Evolutionary conservation across 2,797 vertebrate species (phyloP).

Genomic region (Clangula hyemalis): DNA sequence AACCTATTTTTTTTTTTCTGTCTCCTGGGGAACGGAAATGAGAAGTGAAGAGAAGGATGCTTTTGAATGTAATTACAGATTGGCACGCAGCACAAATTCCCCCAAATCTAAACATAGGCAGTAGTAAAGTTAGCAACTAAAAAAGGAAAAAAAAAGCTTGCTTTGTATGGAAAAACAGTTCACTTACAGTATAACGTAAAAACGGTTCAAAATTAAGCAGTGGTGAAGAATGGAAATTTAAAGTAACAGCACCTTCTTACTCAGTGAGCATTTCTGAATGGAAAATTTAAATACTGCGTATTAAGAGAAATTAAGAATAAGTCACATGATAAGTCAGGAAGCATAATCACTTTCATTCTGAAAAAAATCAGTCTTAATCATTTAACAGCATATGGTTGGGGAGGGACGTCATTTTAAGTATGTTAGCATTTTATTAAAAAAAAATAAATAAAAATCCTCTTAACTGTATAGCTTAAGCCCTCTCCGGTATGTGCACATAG

Average conservation of each 20-base stretch:
- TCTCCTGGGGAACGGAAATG: conserved; percentile 70
- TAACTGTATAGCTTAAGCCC: background rate
- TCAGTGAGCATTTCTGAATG: background rate
- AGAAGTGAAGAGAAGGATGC: conserved; percentile 66
- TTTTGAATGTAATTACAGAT: conserved; percentile 73
- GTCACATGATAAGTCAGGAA: background rate
- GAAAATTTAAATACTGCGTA: background rate
- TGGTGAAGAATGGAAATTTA: conserved; percentile 50
- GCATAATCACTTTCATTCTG: background rate
- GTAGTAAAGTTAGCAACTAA: conserved; percentile 68
- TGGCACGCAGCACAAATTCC: conserved; percentile 68
- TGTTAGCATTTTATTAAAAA: background rate
- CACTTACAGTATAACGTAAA: conserved; percentile 59
- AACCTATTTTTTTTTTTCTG: conserved; percentile 69
- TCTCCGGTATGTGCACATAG: background rate
- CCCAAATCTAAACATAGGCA: conserved; percentile 71
- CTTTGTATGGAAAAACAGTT: conserved; percentile 61
- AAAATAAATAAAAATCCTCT: background rate
- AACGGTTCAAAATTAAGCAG: conserved; percentile 55
- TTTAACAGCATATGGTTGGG: background rate
- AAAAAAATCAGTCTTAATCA: background rate
- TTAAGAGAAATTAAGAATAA: conserved; percentile 26
- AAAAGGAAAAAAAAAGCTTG: conserved; percentile 61
- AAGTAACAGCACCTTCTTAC: conserved; percentile 47
- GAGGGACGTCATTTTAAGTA: background rate